Conservation (phyloP, 64 coral and sea anemone genomes). For the Actinia equina region DNA sequence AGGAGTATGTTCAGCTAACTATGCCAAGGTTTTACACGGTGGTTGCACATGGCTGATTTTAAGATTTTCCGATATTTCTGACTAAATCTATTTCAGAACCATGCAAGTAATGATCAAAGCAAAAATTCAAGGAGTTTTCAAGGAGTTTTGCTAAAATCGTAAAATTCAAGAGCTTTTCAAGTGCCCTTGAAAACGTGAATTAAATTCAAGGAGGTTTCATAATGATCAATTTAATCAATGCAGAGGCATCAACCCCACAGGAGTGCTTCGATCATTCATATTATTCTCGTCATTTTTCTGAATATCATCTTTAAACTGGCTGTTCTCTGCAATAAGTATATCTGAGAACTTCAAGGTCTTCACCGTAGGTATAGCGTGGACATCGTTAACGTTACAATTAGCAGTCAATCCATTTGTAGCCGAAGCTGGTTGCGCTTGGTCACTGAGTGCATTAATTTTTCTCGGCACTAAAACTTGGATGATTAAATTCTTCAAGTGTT, state of each 20-base stretch:
- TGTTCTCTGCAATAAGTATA: neutral
- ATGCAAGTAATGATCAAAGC: too few species aligned
- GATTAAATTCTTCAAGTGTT: conserved; percentile 8
- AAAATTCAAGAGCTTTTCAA: too few species aligned
- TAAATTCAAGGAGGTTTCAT: too few species aligned
- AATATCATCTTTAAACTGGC: neutral
- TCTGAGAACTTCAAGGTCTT: neutral
- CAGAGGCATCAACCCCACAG: neutral
- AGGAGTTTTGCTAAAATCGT: too few species aligned
- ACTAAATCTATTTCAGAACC: too few species aligned
- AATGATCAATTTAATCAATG: neutral
- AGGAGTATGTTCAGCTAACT: too few species aligned
- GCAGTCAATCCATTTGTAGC: neutral
- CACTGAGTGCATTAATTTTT: neutral
- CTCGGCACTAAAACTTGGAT: conserved; percentile 4
- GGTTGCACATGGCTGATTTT: too few species aligned
- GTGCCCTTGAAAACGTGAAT: too few species aligned
- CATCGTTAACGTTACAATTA: neutral
- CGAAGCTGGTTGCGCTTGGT: neutral
- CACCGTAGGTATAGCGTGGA: neutral
- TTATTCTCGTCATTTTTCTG: neutral
- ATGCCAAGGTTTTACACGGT: too few species aligned
- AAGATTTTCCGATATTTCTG: too few species aligned
- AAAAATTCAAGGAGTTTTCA: too few species aligned
- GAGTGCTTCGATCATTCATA: neutral